These are phyloP conservation scores for Spodoptera picta DNA, from an alignment of 2,888 invertebrate species.

Conservation along the genomic window DNA sequence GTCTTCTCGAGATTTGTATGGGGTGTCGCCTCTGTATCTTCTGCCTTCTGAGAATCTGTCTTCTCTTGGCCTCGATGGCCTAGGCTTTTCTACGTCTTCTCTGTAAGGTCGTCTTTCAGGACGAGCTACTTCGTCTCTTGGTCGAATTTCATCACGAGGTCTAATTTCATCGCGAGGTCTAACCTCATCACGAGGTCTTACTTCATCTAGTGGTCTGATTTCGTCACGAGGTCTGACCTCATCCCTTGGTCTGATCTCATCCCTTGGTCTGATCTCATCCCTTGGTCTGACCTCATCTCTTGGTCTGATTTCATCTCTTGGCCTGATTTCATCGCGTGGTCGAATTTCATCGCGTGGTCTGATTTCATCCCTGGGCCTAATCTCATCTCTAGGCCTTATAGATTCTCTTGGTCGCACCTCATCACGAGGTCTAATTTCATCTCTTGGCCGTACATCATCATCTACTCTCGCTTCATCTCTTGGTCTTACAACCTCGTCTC, in stretches of 20 bases:
- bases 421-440: constrained; percentile 53
- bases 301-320: constrained; percentile 58
- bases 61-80: constrained; percentile 60
- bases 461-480: constrained; percentile 48
- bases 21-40: constrained; percentile 72
- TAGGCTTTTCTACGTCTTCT: constrained; percentile 62
- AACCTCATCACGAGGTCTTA: constrained; percentile 54
- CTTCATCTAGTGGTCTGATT: constrained; percentile 52
- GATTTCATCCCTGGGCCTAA: constrained; percentile 58
- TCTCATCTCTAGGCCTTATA: constrained; percentile 50
- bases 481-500: constrained; percentile 54
- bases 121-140: constrained; percentile 52
- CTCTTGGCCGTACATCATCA: constrained; percentile 44
- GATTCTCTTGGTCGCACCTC: constrained; percentile 20
- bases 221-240: constrained; percentile 58
- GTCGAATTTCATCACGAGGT: constrained; percentile 57
- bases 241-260: constrained; percentile 62
- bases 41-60: constrained; percentile 70
- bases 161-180: constrained; percentile 56
- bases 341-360: constrained; percentile 52
- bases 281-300: constrained; percentile 60
- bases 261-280: constrained; percentile 63
- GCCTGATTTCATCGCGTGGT: constrained; percentile 46
- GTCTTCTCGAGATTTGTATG: constrained; percentile 71
- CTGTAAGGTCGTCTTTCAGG: constrained; percentile 51